A percentile compares a stretch with the other conserved stretches of the same genome.
Conservation (phyloP, 2,888 invertebrate species). For the Subacronicta megacephala region DNA sequence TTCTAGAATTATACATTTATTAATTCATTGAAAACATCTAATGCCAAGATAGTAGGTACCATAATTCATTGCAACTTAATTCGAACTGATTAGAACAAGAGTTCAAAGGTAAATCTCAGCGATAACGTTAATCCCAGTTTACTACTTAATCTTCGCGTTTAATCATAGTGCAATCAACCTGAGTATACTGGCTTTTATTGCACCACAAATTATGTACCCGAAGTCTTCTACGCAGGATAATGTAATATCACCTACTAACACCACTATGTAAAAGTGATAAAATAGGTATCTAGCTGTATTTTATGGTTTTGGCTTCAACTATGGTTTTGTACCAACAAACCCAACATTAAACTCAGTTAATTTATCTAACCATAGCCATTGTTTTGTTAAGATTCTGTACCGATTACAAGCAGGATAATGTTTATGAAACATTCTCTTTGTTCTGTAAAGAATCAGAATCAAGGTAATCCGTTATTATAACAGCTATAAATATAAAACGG, state of each 20-base stretch:
- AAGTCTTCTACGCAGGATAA: conserved; percentile 37
- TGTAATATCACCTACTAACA: conserved; percentile 40
- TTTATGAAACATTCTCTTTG: conserved; percentile 11
- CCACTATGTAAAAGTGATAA: conserved; percentile 26
- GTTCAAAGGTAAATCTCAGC: conserved; percentile 29
- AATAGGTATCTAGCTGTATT: conserved; percentile 22
- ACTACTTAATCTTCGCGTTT: conserved; percentile 43
- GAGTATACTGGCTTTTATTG: conserved; percentile 50
- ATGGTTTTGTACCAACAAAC: background rate
- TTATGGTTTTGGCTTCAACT: conserved; percentile 16
- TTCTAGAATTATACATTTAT: no score
- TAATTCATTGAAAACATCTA: conserved; percentile 12
- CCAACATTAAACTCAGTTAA: background rate
- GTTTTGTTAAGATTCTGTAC: background rate
- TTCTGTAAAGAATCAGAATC: conserved; percentile 11
- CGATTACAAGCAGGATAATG: background rate
- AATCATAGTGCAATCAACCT: conserved; percentile 49
- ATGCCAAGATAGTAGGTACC: conserved; percentile 20
- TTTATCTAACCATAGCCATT: no score
- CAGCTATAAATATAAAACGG: conserved; percentile 47
- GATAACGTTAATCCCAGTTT: conserved; percentile 45
- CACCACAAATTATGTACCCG: conserved; percentile 55
- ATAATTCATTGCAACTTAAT: conserved; percentile 41
- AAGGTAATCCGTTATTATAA: conserved; percentile 24
- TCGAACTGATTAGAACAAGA: conserved; percentile 36